Evolutionary conservation across 2,113 vertebrate species (phyloP).

Genomic region (Rhinoderma darwinii): DNA sequence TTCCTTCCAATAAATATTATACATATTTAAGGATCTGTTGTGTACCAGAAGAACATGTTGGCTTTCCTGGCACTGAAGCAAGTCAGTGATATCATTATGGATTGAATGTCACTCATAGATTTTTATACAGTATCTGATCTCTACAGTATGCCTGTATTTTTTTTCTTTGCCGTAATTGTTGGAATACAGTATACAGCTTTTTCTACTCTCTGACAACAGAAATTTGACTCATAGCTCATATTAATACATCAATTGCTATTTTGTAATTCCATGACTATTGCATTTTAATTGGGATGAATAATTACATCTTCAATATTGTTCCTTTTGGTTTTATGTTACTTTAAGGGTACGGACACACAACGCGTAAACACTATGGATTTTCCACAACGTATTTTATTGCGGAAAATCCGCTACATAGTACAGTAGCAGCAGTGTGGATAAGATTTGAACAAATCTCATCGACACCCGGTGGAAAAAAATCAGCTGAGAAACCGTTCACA

Average conservation of each 20-base stretch:
- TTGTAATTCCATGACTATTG: not conserved
- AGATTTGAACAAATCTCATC: too few species aligned
- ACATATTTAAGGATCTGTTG: conserved; percentile 57
- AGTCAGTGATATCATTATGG: conserved; percentile 48
- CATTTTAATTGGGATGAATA: not conserved
- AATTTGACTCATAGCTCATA: not conserved
- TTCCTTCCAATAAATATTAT: conserved; percentile 53
- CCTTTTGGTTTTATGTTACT: not conserved
- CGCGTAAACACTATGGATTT: not conserved
- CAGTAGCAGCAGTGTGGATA: too few species aligned
- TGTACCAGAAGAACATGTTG: conserved; percentile 51
- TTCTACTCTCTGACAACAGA: conserved; percentile 2
- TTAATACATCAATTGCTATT: not conserved
- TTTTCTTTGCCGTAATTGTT: not conserved
- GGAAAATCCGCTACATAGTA: too few species aligned
- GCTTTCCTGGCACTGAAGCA: conserved; percentile 44
- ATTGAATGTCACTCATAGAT: conserved; percentile 43
- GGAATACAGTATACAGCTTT: not conserved
- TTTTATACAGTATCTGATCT: conserved; percentile 1
- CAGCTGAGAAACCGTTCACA: too few species aligned
- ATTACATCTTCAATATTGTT: not conserved
- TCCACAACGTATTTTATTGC: too few species aligned
- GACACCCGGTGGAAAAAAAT: too few species aligned
- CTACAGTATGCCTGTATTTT: not conserved
- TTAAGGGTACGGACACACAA: not conserved